Evolutionary conservation across 2,888 invertebrate genomes (phyloP), one percentile per base, ranked within the genome.

Genomic region (Himalopsyche japonica): DNA sequence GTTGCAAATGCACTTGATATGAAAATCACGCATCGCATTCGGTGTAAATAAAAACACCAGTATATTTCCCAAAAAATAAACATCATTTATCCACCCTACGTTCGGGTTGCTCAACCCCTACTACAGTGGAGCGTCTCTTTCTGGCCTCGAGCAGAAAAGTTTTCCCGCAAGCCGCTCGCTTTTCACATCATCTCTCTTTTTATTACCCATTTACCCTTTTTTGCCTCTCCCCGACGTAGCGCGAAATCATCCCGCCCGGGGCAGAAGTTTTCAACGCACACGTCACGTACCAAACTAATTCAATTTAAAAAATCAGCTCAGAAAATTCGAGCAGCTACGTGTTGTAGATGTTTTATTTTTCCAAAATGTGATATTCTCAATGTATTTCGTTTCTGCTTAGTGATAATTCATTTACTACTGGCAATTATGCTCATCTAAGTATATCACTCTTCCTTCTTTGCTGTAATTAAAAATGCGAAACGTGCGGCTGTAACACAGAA

Each of bases 121-220:
- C 70, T 30, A 24, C 43, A 24, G 79, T 49, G 70, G 8, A 78
- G 80, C 82, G 48, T 48, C 83, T 64, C 78, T 43, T 37, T 37
- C 37, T 76, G 37, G 43, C 70, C 70, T 27, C 70, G 57, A 70
- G 70, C 70, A 30, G n/a, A 30, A 27, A 70, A 70, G 84, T 78
- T 81, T 82, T 80, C 77, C 84, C 84, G 76, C 84, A 82, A 82
- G 84, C 82, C 86, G 82, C 77, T 82, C 86, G 86, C 84, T 86
- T 86, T 86, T 84, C 84, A 86, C 86, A 86, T 86, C 86, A 82
- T 86, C 86, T 84, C 76, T 80, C 83, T 81, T 86, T 86, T 86
- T 86, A 86, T 86, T 86, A 84, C 84, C 83, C 84, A 84, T 82
- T 86, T 86, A 82, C 83, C 84, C 84, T 84, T 85, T 84, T 86